Evolutionary conservation across 2,888 invertebrate species (phyloP), one percentile per base, ranked within the genome.

Genomic region (Lepetodrilus schrolli): DNA sequence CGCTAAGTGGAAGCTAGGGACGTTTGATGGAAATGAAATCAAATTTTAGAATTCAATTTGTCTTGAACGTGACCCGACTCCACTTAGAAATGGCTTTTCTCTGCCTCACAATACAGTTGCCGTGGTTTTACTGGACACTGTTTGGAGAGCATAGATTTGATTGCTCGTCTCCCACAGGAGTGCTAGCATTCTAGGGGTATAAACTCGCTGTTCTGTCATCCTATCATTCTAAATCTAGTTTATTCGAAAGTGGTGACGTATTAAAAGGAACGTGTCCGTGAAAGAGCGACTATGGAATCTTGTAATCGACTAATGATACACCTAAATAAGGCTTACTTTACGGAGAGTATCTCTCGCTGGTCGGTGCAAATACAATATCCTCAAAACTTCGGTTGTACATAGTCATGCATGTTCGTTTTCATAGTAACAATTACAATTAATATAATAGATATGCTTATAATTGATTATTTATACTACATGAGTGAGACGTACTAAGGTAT

Each of bases 1-100:
- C 30, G 58, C 26, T 58, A 58, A 58, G 58, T 58, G 58, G 58
- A 34, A 17, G 7, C 26, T 2, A 34, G 58, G 58, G 58, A 58
- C 58, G 58, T 58, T 58, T 58, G 58, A 58, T 58, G 58, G 58
- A 58, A 58, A 58, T 58, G 58, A 58, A 58, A 58, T 58, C 58
- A 58, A 58, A 58, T 58, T 58, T 30, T 58, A 58, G 58, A 58
- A 58, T 58, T 58, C 58, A 58, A 58, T 58, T 58, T 58, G 58
- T 30, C 34, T 17, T 17, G 58, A 26, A 58, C 58, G 58, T 58
- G 58, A 58, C 30, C 26, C 26, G 58, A 58, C 58, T 58, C 58
- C 58, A 58, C 30, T 30, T 30, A 17, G 58, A 58, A 58, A 58
- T 58, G 58, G 58, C 58, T 58, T 58, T 58, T 58, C 58, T 58